These are phyloP conservation scores for Prunella strophiata DNA, from an alignment of 2,797 vertebrate species.

Conservation along the genomic window DNA sequence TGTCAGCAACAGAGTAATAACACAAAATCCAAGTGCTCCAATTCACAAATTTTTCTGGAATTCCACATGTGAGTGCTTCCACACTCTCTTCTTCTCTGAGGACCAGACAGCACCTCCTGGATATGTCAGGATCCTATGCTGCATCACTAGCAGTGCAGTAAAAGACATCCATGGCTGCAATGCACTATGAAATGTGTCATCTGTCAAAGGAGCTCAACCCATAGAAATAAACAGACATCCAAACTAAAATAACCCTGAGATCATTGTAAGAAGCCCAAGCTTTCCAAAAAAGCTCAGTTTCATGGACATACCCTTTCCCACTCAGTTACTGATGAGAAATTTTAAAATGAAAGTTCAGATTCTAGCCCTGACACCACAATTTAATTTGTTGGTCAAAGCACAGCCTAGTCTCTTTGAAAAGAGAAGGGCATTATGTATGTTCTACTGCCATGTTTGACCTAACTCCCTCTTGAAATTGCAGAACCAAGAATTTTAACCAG, in stretches of 20 bases:
- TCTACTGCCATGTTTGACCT: not conserved
- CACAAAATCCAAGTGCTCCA: not conserved
- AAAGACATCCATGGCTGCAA: not conserved
- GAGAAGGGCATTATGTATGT: accelerated
- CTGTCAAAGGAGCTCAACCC: not conserved
- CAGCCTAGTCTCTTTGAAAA: not conserved
- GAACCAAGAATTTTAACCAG: not conserved
- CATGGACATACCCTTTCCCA: not conserved
- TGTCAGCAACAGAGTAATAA: not conserved
- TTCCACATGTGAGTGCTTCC: not conserved
- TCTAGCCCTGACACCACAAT: not conserved
- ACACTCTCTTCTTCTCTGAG: not conserved
- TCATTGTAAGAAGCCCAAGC: not conserved
- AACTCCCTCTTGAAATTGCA: not conserved
- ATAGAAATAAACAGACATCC: not conserved
- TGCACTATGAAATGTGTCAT: not conserved
- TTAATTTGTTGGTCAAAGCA: not conserved
- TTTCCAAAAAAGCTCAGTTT: not conserved
- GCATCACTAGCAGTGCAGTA: not conserved
- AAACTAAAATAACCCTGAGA: not conserved
- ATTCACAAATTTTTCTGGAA: not conserved
- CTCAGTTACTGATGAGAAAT: not conserved
- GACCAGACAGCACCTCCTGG: not conserved
- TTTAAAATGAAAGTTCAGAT: not conserved
- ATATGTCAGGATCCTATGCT: not conserved